phyloP scores from a whole-genome alignment of 2,888 invertebrate genomes.

The Lagria hirta region DNA sequence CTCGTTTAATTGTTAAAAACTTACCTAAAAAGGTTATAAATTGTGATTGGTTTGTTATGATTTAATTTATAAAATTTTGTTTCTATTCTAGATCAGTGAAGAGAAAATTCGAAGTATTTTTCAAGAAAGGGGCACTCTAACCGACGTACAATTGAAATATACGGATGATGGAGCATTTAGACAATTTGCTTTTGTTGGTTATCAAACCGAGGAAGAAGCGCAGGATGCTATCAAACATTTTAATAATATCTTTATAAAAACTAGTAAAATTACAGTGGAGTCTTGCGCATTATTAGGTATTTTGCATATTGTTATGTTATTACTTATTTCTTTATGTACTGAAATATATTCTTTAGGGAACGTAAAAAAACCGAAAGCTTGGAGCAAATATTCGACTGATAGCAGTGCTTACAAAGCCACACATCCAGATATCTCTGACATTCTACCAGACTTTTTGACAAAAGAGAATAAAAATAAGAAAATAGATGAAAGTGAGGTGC shows the following conservation, averaged over 20 bases:
- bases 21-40: constrained; percentile 79
- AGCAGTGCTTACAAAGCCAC: constrained; percentile 66
- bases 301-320: constrained; percentile 1
- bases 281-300: constrained; percentile 66
- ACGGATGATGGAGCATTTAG: constrained; percentile 90
- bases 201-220: constrained; percentile 78
- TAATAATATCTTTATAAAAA: constrained; percentile 82
- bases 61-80: constrained; percentile 9
- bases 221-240: constrained; percentile 74
- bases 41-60: constrained; percentile 9
- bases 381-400: constrained; percentile 89
- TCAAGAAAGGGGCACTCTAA: constrained; percentile 78
- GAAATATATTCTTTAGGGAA: no score
- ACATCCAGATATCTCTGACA: constrained; percentile 33
- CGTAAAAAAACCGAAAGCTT: constrained; percentile 78
- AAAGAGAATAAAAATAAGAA: constrained; percentile 49
- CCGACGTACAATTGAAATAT: constrained; percentile 92
- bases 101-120: constrained; percentile 76
- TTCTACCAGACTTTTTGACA: constrained; percentile 30
- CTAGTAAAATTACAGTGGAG: constrained; percentile 79
- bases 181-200: constrained; percentile 93
- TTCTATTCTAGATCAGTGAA: constrained; percentile 69
- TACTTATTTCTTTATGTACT: constrained; percentile 28
- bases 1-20: constrained; percentile 87
- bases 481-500: constrained; percentile 56